These are phyloP conservation scores for Potorous gilbertii DNA, from an alignment of 2,797 vertebrate genomes.

Conservation along the genomic window DNA sequence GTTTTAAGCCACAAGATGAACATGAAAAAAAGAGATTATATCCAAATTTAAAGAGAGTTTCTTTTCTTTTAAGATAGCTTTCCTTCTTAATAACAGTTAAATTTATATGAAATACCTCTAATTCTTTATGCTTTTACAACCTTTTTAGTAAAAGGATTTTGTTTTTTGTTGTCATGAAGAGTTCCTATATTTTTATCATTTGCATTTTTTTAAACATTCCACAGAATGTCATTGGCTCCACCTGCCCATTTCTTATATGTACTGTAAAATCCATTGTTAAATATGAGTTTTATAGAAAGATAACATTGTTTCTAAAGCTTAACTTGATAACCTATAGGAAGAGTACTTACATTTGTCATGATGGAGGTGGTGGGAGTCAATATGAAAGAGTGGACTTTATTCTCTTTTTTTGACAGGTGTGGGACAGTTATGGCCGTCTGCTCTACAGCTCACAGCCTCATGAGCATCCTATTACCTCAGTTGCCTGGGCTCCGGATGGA, in stretches of 20 bases:
- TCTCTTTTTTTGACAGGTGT: constrained; percentile 88
- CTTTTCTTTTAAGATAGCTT: neutral
- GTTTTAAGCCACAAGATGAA: constrained; percentile 14
- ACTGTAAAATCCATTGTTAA: constrained; percentile 4
- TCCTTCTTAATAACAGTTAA: neutral
- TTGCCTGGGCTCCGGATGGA: constrained; percentile 95
- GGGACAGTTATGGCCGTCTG: constrained; percentile 94
- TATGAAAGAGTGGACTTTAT: neutral
- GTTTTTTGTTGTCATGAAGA: constrained; percentile 30
- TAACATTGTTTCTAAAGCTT: constrained; percentile 44
- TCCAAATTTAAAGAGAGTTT: constrained; percentile 42
- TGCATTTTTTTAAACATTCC: neutral
- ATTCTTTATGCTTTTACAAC: neutral
- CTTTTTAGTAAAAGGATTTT: constrained; percentile 5
- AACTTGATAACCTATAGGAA: constrained; percentile 10
- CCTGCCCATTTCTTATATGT: neutral
- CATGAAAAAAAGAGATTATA: constrained; percentile 4
- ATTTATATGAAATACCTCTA: neutral
- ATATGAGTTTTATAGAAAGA: constrained; percentile 7
- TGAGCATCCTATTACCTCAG: constrained; percentile 93
- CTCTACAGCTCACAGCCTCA: constrained; percentile 91
- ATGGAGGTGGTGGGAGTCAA: neutral
- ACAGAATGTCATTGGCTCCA: neutral
- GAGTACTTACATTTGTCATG: constrained; percentile 46
- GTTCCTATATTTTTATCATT: neutral